These are phyloP conservation scores for Agapornis roseicollis DNA, from an alignment of 2,113 vertebrate genomes.

Conservation along the genomic window DNA sequence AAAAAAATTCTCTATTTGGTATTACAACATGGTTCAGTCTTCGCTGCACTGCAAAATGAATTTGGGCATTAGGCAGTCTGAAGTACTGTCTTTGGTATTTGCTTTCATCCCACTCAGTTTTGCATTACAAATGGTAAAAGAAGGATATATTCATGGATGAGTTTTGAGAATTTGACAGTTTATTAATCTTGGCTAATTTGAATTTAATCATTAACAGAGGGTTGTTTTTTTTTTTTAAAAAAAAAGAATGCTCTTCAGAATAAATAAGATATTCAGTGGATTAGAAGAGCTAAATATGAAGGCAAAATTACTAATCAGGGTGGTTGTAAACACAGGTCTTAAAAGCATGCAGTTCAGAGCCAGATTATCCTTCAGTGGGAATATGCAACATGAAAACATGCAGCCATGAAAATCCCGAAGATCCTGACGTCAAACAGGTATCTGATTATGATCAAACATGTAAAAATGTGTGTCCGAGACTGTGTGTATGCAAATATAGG, in stretches of 20 bases:
- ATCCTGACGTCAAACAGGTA: conserved; percentile 49
- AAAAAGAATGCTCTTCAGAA: background rate
- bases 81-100: background rate
- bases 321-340: conserved; percentile 43
- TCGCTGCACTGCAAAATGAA: background rate
- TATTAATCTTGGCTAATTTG: background rate
- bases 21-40: background rate
- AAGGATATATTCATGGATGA: background rate
- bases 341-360: conserved; percentile 9
- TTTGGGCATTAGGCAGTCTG: background rate
- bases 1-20: background rate
- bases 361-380: background rate
- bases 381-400: background rate
- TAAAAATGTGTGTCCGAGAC: background rate
- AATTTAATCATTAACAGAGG: background rate
- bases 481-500: background rate
- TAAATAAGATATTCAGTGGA: background rate
- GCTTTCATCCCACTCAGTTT: background rate
- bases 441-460: background rate
- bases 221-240: background rate
- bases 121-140: background rate
- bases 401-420: background rate
- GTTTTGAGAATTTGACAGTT: background rate
- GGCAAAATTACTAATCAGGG: background rate
- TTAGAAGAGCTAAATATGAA: background rate